These are phyloP conservation scores for Brachyopa scutellaris DNA, from an alignment of 2,888 invertebrate genomes.

Conservation along the genomic window DNA sequence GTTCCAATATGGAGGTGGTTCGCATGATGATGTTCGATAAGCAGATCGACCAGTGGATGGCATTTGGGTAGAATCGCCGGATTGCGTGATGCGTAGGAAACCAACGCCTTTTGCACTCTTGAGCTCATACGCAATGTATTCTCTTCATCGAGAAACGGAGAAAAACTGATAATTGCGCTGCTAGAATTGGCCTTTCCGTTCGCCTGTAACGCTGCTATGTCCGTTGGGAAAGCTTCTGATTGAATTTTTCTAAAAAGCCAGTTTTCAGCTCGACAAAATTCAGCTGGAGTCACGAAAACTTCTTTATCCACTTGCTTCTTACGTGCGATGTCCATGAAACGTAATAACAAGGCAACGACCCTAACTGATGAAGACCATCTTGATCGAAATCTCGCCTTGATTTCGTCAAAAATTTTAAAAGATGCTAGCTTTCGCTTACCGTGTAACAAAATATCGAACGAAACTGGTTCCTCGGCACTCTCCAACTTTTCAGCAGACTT, in stretches of 20 bases:
- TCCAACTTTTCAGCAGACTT: no score
- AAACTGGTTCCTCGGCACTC: no score
- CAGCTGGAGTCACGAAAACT: not conserved
- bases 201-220: not conserved
- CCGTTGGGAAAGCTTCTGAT: not conserved
- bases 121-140: constrained; percentile 3
- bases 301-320: not conserved
- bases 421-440: no score
- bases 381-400: not conserved
- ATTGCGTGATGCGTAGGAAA: no score
- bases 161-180: not conserved
- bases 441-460: no score
- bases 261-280: not conserved
- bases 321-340: not conserved
- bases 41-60: not conserved
- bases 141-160: constrained; percentile 1
- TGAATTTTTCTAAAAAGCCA: constrained; percentile 2
- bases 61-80: not conserved
- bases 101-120: not conserved
- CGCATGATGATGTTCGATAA: not conserved
- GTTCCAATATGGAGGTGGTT: not conserved
- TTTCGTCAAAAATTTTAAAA: no score
- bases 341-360: not conserved
- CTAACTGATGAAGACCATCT: constrained; percentile 1
- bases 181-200: not conserved